Conservation (phyloP, 2,888 invertebrate species). For the Lutraria lutraria region DNA sequence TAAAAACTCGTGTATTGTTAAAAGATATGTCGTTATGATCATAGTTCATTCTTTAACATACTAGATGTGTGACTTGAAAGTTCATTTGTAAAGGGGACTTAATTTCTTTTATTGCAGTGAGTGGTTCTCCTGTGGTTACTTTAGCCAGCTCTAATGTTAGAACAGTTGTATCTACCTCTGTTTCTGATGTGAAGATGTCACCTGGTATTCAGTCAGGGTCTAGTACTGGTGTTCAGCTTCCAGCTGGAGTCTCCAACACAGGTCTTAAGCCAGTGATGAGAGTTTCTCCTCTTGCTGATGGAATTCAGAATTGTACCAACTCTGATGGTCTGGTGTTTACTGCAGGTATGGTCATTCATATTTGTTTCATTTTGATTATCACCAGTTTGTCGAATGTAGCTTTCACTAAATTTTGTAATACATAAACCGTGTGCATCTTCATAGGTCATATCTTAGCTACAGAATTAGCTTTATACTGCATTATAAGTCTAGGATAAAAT, state of each 20-base stretch:
- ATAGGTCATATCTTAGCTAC: background rate
- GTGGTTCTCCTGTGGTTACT: conserved; percentile 73
- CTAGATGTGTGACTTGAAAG: background rate
- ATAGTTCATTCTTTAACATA: background rate
- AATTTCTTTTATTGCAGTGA: conserved; percentile 61
- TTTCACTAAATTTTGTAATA: too few relatives aligned
- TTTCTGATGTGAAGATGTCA: conserved; percentile 74
- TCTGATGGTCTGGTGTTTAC: conserved; percentile 53
- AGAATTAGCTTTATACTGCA: too few relatives aligned
- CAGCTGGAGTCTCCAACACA: conserved; percentile 55
- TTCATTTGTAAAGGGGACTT: background rate
- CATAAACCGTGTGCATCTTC: background rate
- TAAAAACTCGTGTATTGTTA: too few relatives aligned
- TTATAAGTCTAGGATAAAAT: too few relatives aligned
- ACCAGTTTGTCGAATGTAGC: background rate
- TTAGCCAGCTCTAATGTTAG: conserved; percentile 65
- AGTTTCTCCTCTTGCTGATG: conserved; percentile 82
- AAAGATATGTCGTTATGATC: background rate
- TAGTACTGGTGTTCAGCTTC: conserved; percentile 68
- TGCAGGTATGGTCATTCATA: conserved; percentile 42
- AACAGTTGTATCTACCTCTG: conserved; percentile 67
- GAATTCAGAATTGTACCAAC: conserved; percentile 22
- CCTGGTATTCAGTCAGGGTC: conserved; percentile 69
- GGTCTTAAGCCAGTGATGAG: conserved; percentile 82
- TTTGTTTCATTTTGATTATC: background rate